Conservation (phyloP, 2,888 invertebrate species). For the Lobophora halterata region DNA sequence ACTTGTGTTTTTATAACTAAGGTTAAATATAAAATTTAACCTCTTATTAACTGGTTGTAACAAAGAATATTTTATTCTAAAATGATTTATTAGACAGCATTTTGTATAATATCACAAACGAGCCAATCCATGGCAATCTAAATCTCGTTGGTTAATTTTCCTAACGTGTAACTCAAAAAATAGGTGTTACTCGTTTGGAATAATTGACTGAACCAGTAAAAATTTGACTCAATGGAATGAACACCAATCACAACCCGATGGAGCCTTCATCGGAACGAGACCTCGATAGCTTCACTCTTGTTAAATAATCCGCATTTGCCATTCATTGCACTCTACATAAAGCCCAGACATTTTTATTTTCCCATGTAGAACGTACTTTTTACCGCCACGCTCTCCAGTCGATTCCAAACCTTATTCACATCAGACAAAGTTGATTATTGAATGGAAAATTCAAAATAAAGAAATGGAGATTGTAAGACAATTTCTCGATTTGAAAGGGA, state of each 20-base stretch:
- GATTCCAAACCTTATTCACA: conserved; percentile 27
- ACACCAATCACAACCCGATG: conserved; percentile 8
- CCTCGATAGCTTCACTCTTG: conserved; percentile 20
- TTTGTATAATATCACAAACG: too few relatives aligned
- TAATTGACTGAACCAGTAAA: background rate
- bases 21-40: too few relatives aligned
- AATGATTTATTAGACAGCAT: too few relatives aligned
- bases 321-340: conserved; percentile 54
- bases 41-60: too few relatives aligned
- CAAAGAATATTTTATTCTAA: too few relatives aligned
- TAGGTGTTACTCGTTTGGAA: too few relatives aligned
- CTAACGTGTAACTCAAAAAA: too few relatives aligned
- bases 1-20: too few relatives aligned
- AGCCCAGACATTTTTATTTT: conserved; percentile 50
- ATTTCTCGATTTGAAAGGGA: conserved; percentile 38
- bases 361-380: conserved; percentile 44
- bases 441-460: conserved; percentile 19
- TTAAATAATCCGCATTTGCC: conserved; percentile 53
- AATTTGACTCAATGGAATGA: background rate
- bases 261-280: conserved; percentile 17
- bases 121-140: too few relatives aligned
- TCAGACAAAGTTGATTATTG: conserved; percentile 25
- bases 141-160: too few relatives aligned
- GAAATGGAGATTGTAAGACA: conserved; percentile 38
- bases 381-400: conserved; percentile 15